Base-by-base conservation (phyloP, 2,888 invertebrate species). In the Trypoxylon attenuatum region DNA sequence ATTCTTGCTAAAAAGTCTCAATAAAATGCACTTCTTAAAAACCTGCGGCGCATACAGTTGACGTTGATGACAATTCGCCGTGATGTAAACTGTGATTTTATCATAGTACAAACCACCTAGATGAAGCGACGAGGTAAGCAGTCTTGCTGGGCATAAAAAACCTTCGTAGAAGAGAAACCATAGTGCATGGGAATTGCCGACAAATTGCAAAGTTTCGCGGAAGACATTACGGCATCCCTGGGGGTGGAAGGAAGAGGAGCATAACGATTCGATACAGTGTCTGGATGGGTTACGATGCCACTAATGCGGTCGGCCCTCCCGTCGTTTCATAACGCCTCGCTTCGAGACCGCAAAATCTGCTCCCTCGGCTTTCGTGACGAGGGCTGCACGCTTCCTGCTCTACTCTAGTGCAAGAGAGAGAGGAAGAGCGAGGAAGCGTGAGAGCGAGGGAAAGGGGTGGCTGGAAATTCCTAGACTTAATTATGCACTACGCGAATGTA, bases 401-500 rank as follows among this genome's bases (percentile, higher is more conserved):
- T 27, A 10, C 27, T 27, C 27, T 13, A 5, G 33, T 4, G 33
- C 10, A 33, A 1, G 3, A n/a, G n/a, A n/a, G n/a, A n/a, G n/a
- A n/a, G n/a, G n/a, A n/a, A n/a, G n/a, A n/a, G n/a, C n/a, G n/a
- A 49, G 64, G 41, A 50, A 46, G 68, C 33, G 49, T 47, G 50
- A 50, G 43, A 39, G 8, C 4, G 5, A 21, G 43, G 13, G 39
- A 41, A 10, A 45, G 42, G 39, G 53, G 43, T 42, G 21, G 49
- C 25, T 29, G 62, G 45, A 57, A 29, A 59, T 41, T 39, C 51
- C 23, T 55, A 47, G 55, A 57, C 69, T 73, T 73, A 73, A 70
- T 73, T 73, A 73, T 60, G 60, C 69, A 58, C 56, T 73, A 57
- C 46, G 51, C 55, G 67, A 43, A 61, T 70, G 57, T 58, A 58